Percentiles rank a stretch among this genome's conserved stretches.
Conservation (phyloP, 30 jellyfish, hydroid and myxozoan genomes). For the Chironex yamaguchii region DNA sequence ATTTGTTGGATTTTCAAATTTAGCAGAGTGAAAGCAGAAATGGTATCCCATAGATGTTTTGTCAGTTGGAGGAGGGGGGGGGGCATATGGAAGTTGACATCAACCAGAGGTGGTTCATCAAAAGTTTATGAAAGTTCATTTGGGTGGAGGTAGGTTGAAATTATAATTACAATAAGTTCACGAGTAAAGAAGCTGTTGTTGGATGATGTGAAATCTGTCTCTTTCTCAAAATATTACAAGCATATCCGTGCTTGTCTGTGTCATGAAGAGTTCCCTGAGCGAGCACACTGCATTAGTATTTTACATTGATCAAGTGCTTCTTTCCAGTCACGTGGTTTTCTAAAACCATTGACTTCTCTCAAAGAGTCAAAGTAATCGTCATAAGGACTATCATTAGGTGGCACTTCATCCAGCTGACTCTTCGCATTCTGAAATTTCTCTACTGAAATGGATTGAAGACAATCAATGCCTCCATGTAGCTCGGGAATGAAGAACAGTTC, state of each 20-base stretch:
- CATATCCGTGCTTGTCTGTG: conserved; percentile 14
- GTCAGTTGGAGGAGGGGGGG: no score
- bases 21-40: no score
- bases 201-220: no score
- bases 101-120: no score
- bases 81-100: no score
- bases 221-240: no score
- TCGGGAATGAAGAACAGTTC: conserved; percentile 67
- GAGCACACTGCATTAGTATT: conserved; percentile 44
- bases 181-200: no score
- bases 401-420: conserved; percentile 61
- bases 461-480: conserved; percentile 56
- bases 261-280: conserved; percentile 25
- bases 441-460: conserved; percentile 23
- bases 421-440: conserved; percentile 58
- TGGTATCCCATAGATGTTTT: no score
- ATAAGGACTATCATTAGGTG: conserved; percentile 29
- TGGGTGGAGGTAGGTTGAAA: no score
- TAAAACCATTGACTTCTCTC: conserved; percentile 57
- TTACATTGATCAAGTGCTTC: conserved; percentile 62
- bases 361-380: conserved; percentile 36
- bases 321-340: conserved; percentile 54
- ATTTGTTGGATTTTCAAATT: no score
- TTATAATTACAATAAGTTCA: no score
- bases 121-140: no score